phyloP scores from a whole-genome alignment of 2,797 vertebrate genomes.

The Enteromius viviparus region DNA sequence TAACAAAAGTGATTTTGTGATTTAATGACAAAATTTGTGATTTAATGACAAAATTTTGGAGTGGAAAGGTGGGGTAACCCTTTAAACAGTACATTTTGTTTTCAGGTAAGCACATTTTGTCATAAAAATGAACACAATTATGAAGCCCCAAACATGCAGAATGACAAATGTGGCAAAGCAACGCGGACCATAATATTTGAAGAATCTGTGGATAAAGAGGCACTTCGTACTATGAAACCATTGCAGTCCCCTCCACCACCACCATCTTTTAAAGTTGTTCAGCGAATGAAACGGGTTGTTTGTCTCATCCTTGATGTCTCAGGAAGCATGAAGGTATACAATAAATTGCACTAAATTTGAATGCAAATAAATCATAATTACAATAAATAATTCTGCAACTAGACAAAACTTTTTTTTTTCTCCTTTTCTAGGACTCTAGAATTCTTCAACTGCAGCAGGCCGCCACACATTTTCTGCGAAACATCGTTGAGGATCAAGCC shows the following conservation, averaged over 20 bases:
- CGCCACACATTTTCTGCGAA: constrained; percentile 48
- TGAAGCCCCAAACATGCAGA: not conserved
- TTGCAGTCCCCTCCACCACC: constrained; percentile 39
- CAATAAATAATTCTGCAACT: no score
- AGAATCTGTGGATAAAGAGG: constrained; percentile 63
- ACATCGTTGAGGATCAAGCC: not conserved
- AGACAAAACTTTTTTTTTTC: not conserved
- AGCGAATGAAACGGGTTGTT: constrained; percentile 63
- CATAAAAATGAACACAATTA: not conserved
- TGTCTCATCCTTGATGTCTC: constrained; percentile 77
- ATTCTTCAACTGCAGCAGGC: constrained; percentile 64
- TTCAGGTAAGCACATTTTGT: not conserved
- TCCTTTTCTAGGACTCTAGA: constrained; percentile 13
- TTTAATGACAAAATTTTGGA: no score
- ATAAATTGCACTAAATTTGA: no score
- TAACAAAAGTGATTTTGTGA: no score
- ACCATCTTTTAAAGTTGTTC: constrained; percentile 67
- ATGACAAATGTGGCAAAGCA: not conserved
- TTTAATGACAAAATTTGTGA: no score
- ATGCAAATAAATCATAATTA: not conserved
- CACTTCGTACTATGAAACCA: constrained; percentile 50
- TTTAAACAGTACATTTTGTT: not conserved
- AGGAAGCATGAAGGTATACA: constrained; percentile 64
- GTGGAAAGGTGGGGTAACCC: no score
- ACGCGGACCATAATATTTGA: constrained; percentile 55